A percentile compares a stretch with the other conserved stretches of the same genome.
Evolutionary conservation across 2,113 vertebrate species (phyloP).

Genomic region (Acanthochromis polyacanthus): DNA sequence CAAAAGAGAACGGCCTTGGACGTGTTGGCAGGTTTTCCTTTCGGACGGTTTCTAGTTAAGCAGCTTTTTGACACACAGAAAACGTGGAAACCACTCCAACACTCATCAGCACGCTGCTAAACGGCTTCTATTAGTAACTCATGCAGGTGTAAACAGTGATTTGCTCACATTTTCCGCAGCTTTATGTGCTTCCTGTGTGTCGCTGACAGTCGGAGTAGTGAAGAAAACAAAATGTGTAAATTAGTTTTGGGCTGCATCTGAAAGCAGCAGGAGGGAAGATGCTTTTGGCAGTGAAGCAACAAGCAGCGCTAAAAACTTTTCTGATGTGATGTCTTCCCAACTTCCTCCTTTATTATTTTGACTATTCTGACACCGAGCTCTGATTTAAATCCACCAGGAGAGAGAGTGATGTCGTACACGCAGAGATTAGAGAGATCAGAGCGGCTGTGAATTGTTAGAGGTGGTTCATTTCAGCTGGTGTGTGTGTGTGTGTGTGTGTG

Average conservation of each 20-base stretch:
- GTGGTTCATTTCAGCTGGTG: conserved; percentile 18
- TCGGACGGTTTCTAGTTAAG: not conserved
- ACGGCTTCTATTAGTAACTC: not conserved
- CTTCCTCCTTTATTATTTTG: conserved; percentile 22
- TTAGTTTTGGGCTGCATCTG: not conserved
- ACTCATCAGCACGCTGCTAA: conserved; percentile 21
- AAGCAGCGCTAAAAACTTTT: not conserved
- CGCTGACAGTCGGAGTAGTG: not conserved
- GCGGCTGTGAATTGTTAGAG: conserved; percentile 26
- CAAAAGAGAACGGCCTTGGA: conserved; percentile 12
- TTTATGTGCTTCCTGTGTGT: not conserved
- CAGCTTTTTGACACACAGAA: not conserved
- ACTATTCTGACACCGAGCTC: conserved; percentile 20
- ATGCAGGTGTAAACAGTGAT: conserved; percentile 21
- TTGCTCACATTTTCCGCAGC: not conserved
- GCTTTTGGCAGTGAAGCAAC: not conserved
- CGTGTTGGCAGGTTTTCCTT: conserved; percentile 1
- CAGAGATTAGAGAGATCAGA: conserved; percentile 55
- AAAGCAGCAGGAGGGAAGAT: not conserved
- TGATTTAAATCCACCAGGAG: conserved; percentile 39
- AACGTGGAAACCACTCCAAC: not conserved
- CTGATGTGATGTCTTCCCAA: not conserved
- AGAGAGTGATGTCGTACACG: conserved; percentile 26
- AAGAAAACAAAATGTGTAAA: not conserved
- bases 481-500: conserved; percentile 23